phyloP scores from a whole-genome alignment of 2,888 invertebrate species.

The Tenodera sinensis region DNA sequence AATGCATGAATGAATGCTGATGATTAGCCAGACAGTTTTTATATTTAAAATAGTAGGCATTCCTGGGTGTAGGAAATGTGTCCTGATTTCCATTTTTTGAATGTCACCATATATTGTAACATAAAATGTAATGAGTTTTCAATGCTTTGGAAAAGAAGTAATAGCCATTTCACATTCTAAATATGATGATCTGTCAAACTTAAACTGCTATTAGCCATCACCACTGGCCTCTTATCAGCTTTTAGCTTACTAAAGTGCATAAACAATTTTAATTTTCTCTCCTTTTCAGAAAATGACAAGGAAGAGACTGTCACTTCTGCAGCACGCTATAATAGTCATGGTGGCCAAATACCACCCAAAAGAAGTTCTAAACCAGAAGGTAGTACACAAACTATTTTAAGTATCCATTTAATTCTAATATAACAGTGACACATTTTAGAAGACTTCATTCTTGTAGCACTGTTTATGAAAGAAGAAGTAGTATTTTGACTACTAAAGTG shows the following conservation, averaged over 20 bases:
- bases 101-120: background rate
- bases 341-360: background rate
- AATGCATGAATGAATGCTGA: too few species aligned
- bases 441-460: background rate
- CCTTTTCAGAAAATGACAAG: background rate
- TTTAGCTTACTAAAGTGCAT: too few species aligned
- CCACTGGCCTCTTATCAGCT: too few species aligned
- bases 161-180: background rate
- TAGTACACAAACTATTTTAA: background rate
- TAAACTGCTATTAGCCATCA: background rate
- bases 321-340: background rate
- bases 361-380: background rate
- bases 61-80: too few species aligned
- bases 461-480: background rate
- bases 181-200: background rate
- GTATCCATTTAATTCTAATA: background rate
- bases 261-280: background rate
- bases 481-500: background rate
- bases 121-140: too few species aligned
- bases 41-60: too few species aligned
- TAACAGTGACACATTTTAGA: background rate
- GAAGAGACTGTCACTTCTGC: background rate
- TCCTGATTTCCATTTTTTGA: too few species aligned
- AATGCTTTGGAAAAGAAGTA: background rate
- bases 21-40: too few species aligned